These are phyloP conservation scores for Cheumatopsyche charites DNA, from an alignment of 1,140 invertebrate genomes.

Conservation along the genomic window DNA sequence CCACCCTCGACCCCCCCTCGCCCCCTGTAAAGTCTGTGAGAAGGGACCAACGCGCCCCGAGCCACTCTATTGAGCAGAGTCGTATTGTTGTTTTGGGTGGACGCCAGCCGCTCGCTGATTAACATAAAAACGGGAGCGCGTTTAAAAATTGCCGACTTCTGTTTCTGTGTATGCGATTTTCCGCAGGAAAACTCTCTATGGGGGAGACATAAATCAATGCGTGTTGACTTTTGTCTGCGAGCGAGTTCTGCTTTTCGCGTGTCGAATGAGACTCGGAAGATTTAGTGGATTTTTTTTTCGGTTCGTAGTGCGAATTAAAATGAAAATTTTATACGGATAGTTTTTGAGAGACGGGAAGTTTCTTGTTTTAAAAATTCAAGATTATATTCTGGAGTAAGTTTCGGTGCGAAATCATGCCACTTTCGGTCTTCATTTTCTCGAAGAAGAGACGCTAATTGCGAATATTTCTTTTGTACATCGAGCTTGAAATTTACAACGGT, in stretches of 20 bases:
- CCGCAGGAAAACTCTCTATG: too few species aligned
- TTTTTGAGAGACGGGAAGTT: too few species aligned
- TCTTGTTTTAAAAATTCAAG: slow-evolving; percentile 4
- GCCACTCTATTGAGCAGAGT: slow-evolving; percentile 12
- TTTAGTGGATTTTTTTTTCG: too few species aligned
- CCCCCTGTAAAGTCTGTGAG: background rate
- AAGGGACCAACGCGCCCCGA: background rate
- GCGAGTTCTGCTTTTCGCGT: too few species aligned
- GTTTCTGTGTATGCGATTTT: too few species aligned
- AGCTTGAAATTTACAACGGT: slow-evolving; percentile 23
- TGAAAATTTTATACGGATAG: too few species aligned
- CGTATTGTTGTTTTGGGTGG: slow-evolving; percentile 30
- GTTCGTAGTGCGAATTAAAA: too few species aligned
- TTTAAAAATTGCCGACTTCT: slow-evolving; percentile 14
- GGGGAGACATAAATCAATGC: too few species aligned
- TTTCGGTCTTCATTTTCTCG: slow-evolving; percentile 7
- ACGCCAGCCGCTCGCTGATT: slow-evolving; percentile 30
- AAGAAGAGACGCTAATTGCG: slow-evolving; percentile 31
- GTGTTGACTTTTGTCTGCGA: too few species aligned
- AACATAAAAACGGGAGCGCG: slow-evolving; percentile 28
- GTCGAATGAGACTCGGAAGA: too few species aligned
- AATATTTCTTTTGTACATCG: slow-evolving; percentile 34
- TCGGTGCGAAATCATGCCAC: slow-evolving; percentile 4
- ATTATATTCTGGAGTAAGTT: background rate
- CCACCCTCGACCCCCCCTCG: background rate